phyloP scores from a whole-genome alignment of 2,888 invertebrate species.

The Ormyrus thymus region DNA sequence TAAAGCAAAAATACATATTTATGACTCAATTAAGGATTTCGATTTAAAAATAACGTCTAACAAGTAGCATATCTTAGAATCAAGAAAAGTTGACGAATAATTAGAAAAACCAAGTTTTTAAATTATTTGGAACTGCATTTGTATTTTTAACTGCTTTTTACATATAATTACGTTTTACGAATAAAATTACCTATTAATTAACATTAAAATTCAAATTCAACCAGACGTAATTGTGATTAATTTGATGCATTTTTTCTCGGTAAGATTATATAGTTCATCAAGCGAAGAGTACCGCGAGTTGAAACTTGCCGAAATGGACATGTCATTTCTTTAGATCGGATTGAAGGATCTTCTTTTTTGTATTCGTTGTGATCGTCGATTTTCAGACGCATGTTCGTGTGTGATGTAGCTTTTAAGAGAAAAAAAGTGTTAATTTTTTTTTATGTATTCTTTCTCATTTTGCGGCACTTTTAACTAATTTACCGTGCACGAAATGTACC shows the following conservation, averaged over 20 bases:
- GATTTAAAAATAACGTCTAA: too few species aligned
- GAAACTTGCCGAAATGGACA: slow-evolving; percentile 39
- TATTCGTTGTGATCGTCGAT: slow-evolving; percentile 29
- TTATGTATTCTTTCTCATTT: slow-evolving; percentile 31
- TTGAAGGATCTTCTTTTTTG: slow-evolving; percentile 13
- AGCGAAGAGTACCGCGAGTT: slow-evolving; percentile 16
- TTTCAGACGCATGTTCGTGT: slow-evolving; percentile 23
- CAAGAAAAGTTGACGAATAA: too few species aligned
- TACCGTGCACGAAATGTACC: slow-evolving; percentile 14
- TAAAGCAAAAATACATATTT: too few species aligned
- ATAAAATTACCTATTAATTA: too few species aligned
- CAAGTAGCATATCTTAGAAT: too few species aligned
- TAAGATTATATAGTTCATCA: not conserved
- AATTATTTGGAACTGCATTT: too few species aligned
- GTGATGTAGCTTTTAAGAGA: slow-evolving; percentile 42
- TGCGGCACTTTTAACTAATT: slow-evolving; percentile 22
- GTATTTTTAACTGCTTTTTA: too few species aligned
- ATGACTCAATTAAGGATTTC: too few species aligned
- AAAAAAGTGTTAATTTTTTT: slow-evolving; percentile 27
- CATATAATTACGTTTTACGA: too few species aligned
- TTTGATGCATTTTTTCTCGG: not conserved
- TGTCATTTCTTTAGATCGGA: slow-evolving; percentile 16
- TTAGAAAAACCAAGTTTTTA: too few species aligned
- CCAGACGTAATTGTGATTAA: too few species aligned
- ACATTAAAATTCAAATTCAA: slow-evolving; percentile 3